Percentiles rank a stretch among this genome's conserved stretches.
Evolutionary conservation across 2,888 invertebrate genomes (phyloP).

Genomic region (Hirtodrosophila duncani): DNA sequence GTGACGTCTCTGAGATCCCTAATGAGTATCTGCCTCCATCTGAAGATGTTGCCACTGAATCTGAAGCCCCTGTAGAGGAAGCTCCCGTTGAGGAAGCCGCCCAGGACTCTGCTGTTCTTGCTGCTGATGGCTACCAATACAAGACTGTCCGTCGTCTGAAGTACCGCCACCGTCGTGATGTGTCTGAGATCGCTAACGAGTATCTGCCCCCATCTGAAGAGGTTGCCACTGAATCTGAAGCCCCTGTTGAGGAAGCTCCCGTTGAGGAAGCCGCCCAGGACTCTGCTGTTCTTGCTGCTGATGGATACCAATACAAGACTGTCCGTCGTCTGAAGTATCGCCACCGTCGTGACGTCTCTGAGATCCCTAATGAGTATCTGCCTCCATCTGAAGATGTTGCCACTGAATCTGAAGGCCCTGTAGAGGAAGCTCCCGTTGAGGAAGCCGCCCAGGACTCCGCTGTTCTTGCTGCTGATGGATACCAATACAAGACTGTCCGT

Average conservation of each 20-base stretch:
- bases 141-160: constrained; percentile 21
- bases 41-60: constrained; percentile 15
- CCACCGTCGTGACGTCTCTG: constrained; percentile 53
- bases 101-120: constrained; percentile 22
- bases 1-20: constrained; percentile 32
- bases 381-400: constrained; percentile 23
- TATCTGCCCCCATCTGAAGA: constrained; percentile 23
- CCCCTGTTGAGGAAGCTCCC: not conserved
- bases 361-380: constrained; percentile 40
- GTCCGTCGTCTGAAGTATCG: constrained; percentile 50
- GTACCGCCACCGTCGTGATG: constrained; percentile 42
- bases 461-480: constrained; percentile 33
- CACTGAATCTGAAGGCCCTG: not conserved
- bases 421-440: constrained; percentile 7
- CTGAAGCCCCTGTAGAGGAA: constrained; percentile 2
- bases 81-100: constrained; percentile 11
- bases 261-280: constrained; percentile 16
- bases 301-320: constrained; percentile 52
- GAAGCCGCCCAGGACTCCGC: constrained; percentile 26
- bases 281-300: constrained; percentile 27
- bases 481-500: constrained; percentile 51
- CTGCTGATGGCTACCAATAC: constrained; percentile 22
- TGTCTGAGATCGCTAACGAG: constrained; percentile 29
- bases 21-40: constrained; percentile 22
- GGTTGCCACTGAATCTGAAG: not conserved